Conservation (phyloP, 2,797 vertebrate species). For the Pangasius larnaudii region DNA sequence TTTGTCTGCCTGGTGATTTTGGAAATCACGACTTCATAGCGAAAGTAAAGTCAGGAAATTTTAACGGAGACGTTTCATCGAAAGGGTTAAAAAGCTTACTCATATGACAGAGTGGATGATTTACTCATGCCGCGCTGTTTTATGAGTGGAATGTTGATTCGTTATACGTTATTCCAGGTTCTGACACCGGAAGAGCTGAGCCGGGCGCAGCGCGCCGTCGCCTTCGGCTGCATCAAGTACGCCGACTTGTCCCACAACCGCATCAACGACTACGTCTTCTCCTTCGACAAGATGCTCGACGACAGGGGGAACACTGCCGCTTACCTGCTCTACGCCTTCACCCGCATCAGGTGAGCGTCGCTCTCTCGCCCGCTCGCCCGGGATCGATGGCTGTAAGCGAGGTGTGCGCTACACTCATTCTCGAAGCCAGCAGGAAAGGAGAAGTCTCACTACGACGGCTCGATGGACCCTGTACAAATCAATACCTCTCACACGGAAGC, state of each 20-base stretch:
- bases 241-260: slow-evolving; percentile 96
- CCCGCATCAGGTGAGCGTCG: slow-evolving; percentile 86
- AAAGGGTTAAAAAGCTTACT: too few species aligned
- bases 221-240: slow-evolving; percentile 95
- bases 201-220: slow-evolving; percentile 87
- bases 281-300: slow-evolving; percentile 98
- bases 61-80: background rate
- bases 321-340: slow-evolving; percentile 94
- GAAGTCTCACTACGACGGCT: slow-evolving; percentile 17
- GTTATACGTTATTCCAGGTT: slow-evolving; percentile 74
- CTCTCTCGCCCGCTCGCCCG: background rate
- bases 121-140: background rate
- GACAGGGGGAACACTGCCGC: slow-evolving; percentile 96
- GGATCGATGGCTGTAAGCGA: slow-evolving; percentile 18
- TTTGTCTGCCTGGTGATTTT: background rate
- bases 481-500: slow-evolving; percentile 2
- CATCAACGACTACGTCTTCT: slow-evolving; percentile 95
- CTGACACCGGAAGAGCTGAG: slow-evolving; percentile 85
- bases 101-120: too few species aligned
- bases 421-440: slow-evolving; percentile 18
- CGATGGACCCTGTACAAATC: slow-evolving; percentile 30
- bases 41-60: background rate
- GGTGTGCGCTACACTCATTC: slow-evolving; percentile 6
- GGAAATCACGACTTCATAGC: too few species aligned
- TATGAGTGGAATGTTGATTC: background rate